phyloP scores from a whole-genome alignment of 2,797 vertebrate genomes.

The Platyrinchus mystaceus region DNA sequence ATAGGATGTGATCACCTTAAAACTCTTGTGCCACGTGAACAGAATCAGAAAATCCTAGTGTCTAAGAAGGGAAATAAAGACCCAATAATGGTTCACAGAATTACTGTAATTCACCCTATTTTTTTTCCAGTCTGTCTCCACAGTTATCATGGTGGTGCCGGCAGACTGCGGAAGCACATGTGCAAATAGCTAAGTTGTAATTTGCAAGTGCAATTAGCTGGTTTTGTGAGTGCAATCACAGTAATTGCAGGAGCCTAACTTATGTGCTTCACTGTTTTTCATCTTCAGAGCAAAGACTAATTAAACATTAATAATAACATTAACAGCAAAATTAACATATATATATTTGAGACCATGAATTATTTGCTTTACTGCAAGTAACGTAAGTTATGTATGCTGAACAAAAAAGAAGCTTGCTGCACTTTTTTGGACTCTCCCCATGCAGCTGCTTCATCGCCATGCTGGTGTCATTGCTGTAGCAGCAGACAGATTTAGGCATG shows the following conservation, averaged over 20 bases:
- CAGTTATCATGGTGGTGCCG: conserved; percentile 37
- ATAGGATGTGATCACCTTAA: accelerated
- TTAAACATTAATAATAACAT: conserved; percentile 66
- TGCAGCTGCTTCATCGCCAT: conserved; percentile 38
- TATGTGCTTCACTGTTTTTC: conserved; percentile 61
- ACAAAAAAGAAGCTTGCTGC: conserved; percentile 15
- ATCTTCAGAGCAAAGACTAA: conserved; percentile 64
- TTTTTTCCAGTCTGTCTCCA: conserved; percentile 14
- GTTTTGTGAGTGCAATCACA: conserved; percentile 69
- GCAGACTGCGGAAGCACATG: conserved; percentile 57
- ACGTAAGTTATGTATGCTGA: not conserved
- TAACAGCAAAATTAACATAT: conserved; percentile 69
- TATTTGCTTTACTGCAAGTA: conserved; percentile 61
- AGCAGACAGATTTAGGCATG: conserved; percentile 44
- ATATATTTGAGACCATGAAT: conserved; percentile 62
- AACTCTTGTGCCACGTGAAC: not conserved
- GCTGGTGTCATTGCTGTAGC: conserved; percentile 23
- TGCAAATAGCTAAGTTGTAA: conserved; percentile 69
- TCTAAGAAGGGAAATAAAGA: conserved; percentile 17
- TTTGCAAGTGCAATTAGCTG: conserved; percentile 72
- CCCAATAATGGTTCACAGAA: not conserved
- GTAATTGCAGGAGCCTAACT: conserved; percentile 70
- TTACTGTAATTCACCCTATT: conserved; percentile 41
- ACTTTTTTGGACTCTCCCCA: not conserved
- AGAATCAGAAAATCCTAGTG: not conserved